A percentile compares a stretch with the other conserved stretches of the same genome.
phyloP scores from a whole-genome alignment of 2,113 vertebrate species.

The Oxyruncus cristatus region DNA sequence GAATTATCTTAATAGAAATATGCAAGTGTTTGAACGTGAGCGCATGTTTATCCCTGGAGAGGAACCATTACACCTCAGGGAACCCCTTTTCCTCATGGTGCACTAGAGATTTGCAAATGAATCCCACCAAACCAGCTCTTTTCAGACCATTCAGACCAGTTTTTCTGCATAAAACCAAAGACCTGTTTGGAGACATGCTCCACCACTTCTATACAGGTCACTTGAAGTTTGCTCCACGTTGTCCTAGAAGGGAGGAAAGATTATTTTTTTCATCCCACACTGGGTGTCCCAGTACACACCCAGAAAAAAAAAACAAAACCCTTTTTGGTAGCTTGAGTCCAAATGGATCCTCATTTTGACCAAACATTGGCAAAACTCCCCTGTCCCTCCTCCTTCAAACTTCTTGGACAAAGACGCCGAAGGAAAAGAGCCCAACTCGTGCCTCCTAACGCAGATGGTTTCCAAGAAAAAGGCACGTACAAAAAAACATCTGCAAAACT shows the following conservation, averaged over 20 bases:
- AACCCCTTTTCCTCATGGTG: background rate
- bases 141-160: background rate
- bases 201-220: background rate
- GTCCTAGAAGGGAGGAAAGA: background rate
- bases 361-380: background rate
- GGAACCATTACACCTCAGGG: background rate
- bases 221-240: accelerated
- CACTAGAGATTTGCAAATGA: background rate
- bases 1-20: slow-evolving; percentile 16
- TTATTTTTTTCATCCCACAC: background rate
- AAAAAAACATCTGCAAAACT: background rate
- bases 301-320: background rate
- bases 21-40: background rate
- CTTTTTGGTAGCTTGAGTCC: background rate
- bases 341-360: background rate
- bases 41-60: background rate
- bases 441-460: background rate
- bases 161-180: background rate
- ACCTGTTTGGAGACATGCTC: background rate
- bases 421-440: background rate
- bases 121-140: background rate
- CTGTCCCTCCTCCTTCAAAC: background rate
- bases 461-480: background rate
- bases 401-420: background rate
- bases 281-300: background rate